Percentiles rank a stretch among this genome's conserved stretches.
These are phyloP conservation scores for Silurus lanzhouensis DNA, from an alignment of 2,797 vertebrate genomes.

Conservation along the genomic window DNA sequence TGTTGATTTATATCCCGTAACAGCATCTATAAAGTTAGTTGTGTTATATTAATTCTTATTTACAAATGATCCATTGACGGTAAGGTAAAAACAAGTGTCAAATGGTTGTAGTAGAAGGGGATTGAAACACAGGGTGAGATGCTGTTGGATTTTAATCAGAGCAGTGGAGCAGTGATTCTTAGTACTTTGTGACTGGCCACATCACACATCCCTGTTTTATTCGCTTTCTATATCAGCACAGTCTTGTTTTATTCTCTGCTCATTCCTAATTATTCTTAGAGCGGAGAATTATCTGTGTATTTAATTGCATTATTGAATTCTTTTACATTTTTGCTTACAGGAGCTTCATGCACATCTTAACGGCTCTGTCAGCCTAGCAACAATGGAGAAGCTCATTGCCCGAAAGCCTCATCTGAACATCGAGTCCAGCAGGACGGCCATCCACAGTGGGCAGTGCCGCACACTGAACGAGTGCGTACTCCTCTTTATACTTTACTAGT, in stretches of 20 bases:
- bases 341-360: conserved; percentile 97
- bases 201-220: neutral
- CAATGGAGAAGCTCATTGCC: conserved; percentile 86
- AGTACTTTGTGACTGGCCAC: neutral
- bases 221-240: neutral
- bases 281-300: neutral
- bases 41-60: neutral
- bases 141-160: neutral
- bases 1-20: neutral
- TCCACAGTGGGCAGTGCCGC: conserved; percentile 85
- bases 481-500: no score
- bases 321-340: conserved; percentile 65
- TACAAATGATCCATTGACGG: neutral
- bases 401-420: conserved; percentile 86
- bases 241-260: neutral
- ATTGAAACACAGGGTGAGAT: neutral
- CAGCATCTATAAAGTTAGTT: neutral
- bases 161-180: neutral
- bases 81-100: neutral
- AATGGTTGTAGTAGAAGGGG: neutral
- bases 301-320: no score
- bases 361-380: conserved; percentile 87
- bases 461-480: conserved; percentile 87
- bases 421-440: conserved; percentile 83
- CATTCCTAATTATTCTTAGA: neutral